phyloP scores from a whole-genome alignment of 2,113 vertebrate species.

The Loxodonta africana region DNA sequence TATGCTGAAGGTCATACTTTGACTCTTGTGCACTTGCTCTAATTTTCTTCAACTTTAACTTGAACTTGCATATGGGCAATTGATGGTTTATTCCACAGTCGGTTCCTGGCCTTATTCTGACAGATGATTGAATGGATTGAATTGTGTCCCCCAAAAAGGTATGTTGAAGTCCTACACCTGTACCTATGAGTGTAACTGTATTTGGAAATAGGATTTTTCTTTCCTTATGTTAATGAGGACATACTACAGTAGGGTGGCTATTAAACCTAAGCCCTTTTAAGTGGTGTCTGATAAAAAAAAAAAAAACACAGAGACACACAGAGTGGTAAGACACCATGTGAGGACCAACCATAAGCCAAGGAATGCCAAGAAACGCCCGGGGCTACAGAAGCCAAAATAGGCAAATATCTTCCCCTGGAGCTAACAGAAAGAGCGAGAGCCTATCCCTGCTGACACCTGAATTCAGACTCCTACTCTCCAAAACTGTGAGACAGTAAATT shows the following conservation, averaged over 20 bases:
- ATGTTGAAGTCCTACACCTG: neutral
- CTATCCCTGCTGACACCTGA: neutral
- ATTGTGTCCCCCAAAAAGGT: neutral
- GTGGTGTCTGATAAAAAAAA: neutral
- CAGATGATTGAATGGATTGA: neutral
- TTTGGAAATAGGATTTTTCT: neutral
- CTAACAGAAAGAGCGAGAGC: neutral
- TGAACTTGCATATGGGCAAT: too few species aligned
- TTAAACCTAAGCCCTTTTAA: neutral
- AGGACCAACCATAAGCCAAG: neutral
- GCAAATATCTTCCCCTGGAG: neutral
- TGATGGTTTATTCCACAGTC: too few species aligned
- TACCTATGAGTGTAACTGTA: neutral
- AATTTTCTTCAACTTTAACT: too few species aligned
- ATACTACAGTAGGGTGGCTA: neutral
- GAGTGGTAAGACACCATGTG: neutral
- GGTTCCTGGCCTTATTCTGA: too few species aligned
- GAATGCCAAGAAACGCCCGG: neutral
- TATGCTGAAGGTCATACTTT: too few species aligned
- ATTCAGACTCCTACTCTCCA: neutral
- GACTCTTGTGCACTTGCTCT: too few species aligned
- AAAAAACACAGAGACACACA: neutral
- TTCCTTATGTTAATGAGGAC: neutral
- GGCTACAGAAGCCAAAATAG: neutral
- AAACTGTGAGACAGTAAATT: neutral